These are phyloP conservation scores for Limanda limanda DNA, from an alignment of 2,113 vertebrate species.

Conservation along the genomic window DNA sequence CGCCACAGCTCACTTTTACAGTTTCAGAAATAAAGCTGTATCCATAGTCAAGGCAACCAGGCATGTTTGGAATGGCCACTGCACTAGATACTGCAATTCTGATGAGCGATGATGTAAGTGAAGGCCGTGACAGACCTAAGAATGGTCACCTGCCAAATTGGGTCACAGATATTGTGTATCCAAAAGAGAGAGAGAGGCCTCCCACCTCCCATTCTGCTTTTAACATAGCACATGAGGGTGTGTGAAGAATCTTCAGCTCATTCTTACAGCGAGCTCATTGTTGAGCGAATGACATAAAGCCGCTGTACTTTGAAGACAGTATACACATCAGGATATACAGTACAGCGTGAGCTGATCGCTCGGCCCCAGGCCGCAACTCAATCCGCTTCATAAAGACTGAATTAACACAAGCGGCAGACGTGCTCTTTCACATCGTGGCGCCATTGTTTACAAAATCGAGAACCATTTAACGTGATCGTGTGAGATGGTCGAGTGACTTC, in stretches of 20 bases:
- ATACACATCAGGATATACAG: slow-evolving; percentile 31
- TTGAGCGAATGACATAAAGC: slow-evolving; percentile 56
- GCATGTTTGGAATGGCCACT: background rate
- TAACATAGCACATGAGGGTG: slow-evolving; percentile 48
- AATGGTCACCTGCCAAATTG: slow-evolving; percentile 39
- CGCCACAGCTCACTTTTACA: background rate
- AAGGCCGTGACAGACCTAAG: slow-evolving; percentile 23
- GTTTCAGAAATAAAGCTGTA: too few relatives aligned
- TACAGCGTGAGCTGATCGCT: slow-evolving; percentile 31
- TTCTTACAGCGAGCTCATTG: slow-evolving; percentile 50
- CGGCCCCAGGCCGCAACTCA: slow-evolving; percentile 41
- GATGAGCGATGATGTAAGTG: slow-evolving; percentile 2
- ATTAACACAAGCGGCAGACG: slow-evolving; percentile 34
- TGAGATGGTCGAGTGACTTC: slow-evolving; percentile 37
- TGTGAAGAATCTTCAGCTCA: slow-evolving; percentile 54
- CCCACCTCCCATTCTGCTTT: slow-evolving; percentile 18
- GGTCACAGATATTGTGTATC: slow-evolving; percentile 48
- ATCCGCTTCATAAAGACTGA: slow-evolving; percentile 38
- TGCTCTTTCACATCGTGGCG: slow-evolving; percentile 42
- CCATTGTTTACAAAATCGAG: slow-evolving; percentile 49
- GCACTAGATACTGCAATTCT: slow-evolving; percentile 4
- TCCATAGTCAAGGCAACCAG: too few relatives aligned
- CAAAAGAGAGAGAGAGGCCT: slow-evolving; percentile 38
- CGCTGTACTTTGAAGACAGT: slow-evolving; percentile 63
- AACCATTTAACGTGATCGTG: slow-evolving; percentile 38